Evolutionary conservation across 1,140 invertebrate genomes (phyloP).

Genomic region (Adelges cooleyi): DNA sequence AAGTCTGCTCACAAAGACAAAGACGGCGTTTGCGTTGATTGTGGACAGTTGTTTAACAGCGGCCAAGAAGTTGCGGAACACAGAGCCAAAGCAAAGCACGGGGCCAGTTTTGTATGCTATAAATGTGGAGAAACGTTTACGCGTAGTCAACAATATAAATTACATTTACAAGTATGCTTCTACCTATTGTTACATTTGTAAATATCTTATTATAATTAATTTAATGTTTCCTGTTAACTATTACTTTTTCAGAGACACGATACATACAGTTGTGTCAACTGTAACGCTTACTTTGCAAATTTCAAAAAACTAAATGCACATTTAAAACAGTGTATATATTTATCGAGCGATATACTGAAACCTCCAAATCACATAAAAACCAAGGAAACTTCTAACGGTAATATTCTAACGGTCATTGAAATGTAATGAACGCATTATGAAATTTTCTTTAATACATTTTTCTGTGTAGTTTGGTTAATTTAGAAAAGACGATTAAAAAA

Average conservation of each 20-base stretch:
- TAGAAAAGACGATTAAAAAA: too few species aligned
- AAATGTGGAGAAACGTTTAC: neutral
- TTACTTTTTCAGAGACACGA: slow-evolving; percentile 8
- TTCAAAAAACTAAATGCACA: slow-evolving; percentile 10
- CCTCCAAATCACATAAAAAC: too few species aligned
- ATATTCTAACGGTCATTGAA: too few species aligned
- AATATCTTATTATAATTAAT: too few species aligned
- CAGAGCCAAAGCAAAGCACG: neutral
- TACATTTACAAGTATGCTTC: slow-evolving; percentile 7
- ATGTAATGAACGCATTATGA: too few species aligned
- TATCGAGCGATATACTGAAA: neutral
- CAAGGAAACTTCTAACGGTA: too few species aligned
- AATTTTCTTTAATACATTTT: too few species aligned
- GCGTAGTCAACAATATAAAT: slow-evolving; percentile 10
- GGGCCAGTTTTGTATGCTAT: slow-evolving; percentile 3
- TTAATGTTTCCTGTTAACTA: too few species aligned
- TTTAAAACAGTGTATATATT: neutral
- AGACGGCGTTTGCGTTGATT: neutral
- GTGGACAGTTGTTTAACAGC: neutral
- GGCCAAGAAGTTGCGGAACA: neutral
- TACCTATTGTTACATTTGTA: too few species aligned
- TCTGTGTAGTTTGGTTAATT: too few species aligned
- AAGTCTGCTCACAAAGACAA: neutral
- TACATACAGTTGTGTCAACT: slow-evolving; percentile 6
- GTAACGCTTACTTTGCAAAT: slow-evolving; percentile 4